Evolutionary conservation across 37 sponge, comb jelly and placozoan genomes (phyloP).

Genomic region (Amphimedon queenslandica): DNA sequence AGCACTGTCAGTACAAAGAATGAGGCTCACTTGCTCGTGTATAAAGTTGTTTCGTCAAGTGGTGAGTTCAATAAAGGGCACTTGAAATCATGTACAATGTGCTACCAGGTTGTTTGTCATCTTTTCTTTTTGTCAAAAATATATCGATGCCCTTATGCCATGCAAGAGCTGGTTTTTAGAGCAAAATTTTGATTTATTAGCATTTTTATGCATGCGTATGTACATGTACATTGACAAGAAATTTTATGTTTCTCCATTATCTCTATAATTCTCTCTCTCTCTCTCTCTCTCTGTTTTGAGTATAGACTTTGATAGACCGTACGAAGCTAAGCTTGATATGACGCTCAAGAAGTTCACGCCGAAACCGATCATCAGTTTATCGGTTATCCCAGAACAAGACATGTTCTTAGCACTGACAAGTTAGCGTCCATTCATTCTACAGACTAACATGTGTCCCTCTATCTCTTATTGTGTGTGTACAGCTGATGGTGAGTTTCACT

Average conservation of each 20-base stretch:
- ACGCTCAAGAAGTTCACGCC: constrained; percentile 42
- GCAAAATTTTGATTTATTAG: too few relatives aligned
- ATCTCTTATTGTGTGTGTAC: neutral
- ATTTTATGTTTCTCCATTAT: neutral
- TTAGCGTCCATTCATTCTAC: too few relatives aligned
- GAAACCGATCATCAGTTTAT: constrained; percentile 28
- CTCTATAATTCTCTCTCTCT: neutral
- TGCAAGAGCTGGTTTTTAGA: too few relatives aligned
- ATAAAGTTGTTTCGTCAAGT: constrained; percentile 19
- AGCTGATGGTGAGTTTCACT: constrained; percentile 34
- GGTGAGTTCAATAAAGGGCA: too few relatives aligned
- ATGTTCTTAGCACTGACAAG: constrained; percentile 35
- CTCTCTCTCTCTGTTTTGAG: neutral
- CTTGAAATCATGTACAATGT: too few relatives aligned
- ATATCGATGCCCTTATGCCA: too few relatives aligned
- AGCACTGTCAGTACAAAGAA: constrained; percentile 32
- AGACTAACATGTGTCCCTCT: too few relatives aligned
- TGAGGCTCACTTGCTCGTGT: constrained; percentile 37
- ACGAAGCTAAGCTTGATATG: constrained; percentile 23
- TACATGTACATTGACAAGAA: too few relatives aligned
- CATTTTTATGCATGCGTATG: too few relatives aligned
- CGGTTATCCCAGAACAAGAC: constrained; percentile 36
- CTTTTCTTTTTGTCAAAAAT: too few relatives aligned
- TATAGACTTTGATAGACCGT: neutral
- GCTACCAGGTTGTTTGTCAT: too few relatives aligned